These are phyloP conservation scores for Diplazon laetatorius DNA, from an alignment of 2,888 invertebrate species.

Conservation along the genomic window DNA sequence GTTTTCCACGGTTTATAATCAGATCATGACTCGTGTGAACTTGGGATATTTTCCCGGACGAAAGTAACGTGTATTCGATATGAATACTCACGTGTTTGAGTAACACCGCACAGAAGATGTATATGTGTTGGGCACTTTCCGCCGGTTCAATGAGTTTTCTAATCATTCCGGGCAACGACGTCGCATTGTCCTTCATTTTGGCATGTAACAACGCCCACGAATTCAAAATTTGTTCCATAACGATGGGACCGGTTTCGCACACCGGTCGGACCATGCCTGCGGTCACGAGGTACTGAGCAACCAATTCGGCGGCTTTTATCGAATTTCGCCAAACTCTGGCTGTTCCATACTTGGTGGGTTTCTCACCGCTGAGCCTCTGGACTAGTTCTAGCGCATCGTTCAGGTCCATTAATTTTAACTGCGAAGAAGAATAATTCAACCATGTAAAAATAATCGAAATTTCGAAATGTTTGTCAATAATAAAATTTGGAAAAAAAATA, in stretches of 20 bases:
- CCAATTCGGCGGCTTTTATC: slow-evolving; percentile 84
- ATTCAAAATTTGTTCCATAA: slow-evolving; percentile 79
- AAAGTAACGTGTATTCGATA: too few relatives aligned
- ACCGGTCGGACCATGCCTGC: slow-evolving; percentile 84
- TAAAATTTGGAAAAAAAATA: background rate
- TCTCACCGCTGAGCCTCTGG: slow-evolving; percentile 82
- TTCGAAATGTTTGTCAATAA: slow-evolving; percentile 7
- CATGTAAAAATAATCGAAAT: slow-evolving; percentile 22
- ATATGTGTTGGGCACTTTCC: slow-evolving; percentile 87
- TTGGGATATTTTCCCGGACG: background rate
- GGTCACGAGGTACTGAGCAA: slow-evolving; percentile 84
- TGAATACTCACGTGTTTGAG: slow-evolving; percentile 80
- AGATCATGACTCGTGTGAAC: too few relatives aligned
- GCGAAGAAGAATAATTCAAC: slow-evolving; percentile 68
- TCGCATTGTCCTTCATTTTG: slow-evolving; percentile 77
- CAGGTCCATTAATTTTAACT: slow-evolving; percentile 84
- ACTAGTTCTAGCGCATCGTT: slow-evolving; percentile 84
- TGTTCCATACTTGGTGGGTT: slow-evolving; percentile 82
- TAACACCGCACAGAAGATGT: slow-evolving; percentile 85
- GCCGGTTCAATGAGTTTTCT: slow-evolving; percentile 84
- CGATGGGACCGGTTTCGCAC: slow-evolving; percentile 77
- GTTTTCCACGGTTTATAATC: too few relatives aligned
- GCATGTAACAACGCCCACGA: slow-evolving; percentile 80
- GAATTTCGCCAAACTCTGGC: slow-evolving; percentile 85
- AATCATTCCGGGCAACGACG: slow-evolving; percentile 80